These are phyloP conservation scores for Macroramphosus scolopax DNA, from an alignment of 2,797 vertebrate genomes.

Conservation along the genomic window DNA sequence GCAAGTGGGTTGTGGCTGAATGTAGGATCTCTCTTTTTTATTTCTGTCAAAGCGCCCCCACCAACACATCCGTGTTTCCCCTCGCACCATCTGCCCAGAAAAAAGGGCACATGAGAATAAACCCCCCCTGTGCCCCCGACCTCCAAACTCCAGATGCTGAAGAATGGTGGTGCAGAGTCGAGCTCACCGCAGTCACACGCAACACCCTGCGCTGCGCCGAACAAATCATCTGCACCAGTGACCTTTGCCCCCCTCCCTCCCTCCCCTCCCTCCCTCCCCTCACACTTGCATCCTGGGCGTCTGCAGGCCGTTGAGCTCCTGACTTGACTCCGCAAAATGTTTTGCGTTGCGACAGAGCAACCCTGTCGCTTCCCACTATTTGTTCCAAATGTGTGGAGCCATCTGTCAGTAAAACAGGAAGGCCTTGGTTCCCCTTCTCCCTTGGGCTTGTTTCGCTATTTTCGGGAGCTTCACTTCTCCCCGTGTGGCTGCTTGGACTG, in stretches of 20 bases:
- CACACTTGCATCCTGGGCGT: conserved; percentile 64
- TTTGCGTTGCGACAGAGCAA: conserved; percentile 72
- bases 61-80: conserved; percentile 67
- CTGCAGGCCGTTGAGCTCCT: conserved; percentile 58
- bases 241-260: conserved; percentile 49
- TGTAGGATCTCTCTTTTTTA: conserved; percentile 58
- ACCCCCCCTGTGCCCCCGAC: conserved; percentile 35
- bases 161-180: conserved; percentile 16
- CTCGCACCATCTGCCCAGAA: conserved; percentile 66
- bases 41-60: conserved; percentile 43
- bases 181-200: conserved; percentile 38
- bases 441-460: conserved; percentile 82
- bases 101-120: conserved; percentile 61
- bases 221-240: conserved; percentile 73
- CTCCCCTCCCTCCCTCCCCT: conserved; percentile 6
- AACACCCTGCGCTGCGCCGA: conserved; percentile 47
- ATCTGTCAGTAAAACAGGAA: conserved; percentile 92
- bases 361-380: conserved; percentile 81
- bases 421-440: conserved; percentile 85
- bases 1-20: conserved; percentile 52
- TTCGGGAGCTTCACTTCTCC: conserved; percentile 87
- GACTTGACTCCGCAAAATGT: conserved; percentile 63
- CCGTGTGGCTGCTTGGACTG: conserved; percentile 64
- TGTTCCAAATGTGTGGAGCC: conserved; percentile 83
- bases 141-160: conserved; percentile 65